Conservation (phyloP, 2,113 vertebrate species). For the Danionella cerebrum region DNA sequence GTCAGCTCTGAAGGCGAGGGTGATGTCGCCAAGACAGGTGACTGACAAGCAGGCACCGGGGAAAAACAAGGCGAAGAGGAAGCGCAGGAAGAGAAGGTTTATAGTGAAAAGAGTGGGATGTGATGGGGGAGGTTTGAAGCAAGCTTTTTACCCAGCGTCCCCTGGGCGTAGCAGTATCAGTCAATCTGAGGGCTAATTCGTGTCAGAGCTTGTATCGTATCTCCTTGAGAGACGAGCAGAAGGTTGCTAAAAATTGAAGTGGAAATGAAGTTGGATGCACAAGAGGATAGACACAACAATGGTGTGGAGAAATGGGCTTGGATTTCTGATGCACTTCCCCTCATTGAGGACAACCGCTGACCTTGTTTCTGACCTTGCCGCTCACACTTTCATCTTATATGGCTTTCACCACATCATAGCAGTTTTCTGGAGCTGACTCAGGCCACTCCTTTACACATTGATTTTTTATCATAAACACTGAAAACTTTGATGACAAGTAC, state of each 20-base stretch:
- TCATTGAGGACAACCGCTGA: conserved; percentile 63
- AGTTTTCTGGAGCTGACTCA: conserved; percentile 2
- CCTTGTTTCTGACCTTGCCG: conserved; percentile 82
- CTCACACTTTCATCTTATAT: conserved; percentile 34
- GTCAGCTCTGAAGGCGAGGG: conserved; percentile 59
- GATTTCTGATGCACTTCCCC: conserved; percentile 66
- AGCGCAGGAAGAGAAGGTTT: conserved; percentile 44
- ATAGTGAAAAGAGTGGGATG: conserved; percentile 41
- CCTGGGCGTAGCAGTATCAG: conserved; percentile 79
- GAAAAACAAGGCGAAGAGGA: conserved; percentile 53
- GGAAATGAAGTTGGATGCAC: conserved; percentile 95
- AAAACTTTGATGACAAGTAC: no score
- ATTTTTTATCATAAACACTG: no score
- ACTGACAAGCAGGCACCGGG: conserved; percentile 65
- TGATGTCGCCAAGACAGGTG: conserved; percentile 69
- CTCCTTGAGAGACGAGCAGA: conserved; percentile 81
- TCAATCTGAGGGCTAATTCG: conserved; percentile 92
- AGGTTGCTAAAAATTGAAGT: conserved; percentile 98
- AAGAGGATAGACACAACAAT: conserved; percentile 74
- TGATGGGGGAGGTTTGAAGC: conserved; percentile 35
- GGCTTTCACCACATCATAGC: neutral
- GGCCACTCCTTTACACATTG: conserved; percentile 14
- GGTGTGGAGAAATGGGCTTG: conserved; percentile 69
- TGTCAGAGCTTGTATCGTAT: conserved; percentile 91
- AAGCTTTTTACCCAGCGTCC: conserved; percentile 70